Conservation (phyloP, 2,888 invertebrate species). For the Ethmia dodecea region DNA sequence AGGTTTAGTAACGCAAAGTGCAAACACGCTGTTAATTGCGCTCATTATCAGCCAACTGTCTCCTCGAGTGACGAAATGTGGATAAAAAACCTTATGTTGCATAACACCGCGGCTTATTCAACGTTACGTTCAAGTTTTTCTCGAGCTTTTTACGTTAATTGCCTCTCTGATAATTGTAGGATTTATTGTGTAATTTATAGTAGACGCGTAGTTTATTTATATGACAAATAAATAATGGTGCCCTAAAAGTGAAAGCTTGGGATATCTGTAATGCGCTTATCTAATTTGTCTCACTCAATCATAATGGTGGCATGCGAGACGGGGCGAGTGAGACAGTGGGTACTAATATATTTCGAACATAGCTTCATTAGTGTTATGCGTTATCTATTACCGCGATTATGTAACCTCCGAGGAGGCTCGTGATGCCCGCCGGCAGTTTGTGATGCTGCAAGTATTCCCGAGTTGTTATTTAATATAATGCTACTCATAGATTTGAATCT, state of each 20-base stretch:
- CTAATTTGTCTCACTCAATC: constrained; percentile 68
- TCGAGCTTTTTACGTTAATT: constrained; percentile 15
- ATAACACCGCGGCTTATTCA: constrained; percentile 32
- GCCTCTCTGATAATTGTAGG: constrained; percentile 10
- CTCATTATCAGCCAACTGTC: constrained; percentile 56
- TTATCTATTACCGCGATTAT: constrained; percentile 63
- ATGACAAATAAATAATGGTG: constrained; percentile 24
- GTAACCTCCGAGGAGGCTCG: constrained; percentile 48
- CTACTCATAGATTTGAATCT: too few species aligned
- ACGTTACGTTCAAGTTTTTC: constrained; percentile 20
- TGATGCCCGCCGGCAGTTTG: constrained; percentile 51
- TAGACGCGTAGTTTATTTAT: constrained; percentile 8
- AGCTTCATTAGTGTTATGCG: constrained; percentile 66
- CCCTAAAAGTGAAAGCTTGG: constrained; percentile 62
- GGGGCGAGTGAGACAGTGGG: constrained; percentile 43
- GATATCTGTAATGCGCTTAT: constrained; percentile 50
- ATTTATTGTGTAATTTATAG: constrained; percentile 14
- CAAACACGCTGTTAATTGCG: constrained; percentile 57
- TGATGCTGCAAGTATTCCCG: constrained; percentile 7
- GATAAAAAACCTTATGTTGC: constrained; percentile 51
- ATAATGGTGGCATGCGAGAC: constrained; percentile 36
- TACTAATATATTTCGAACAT: constrained; percentile 65
- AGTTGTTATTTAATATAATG: constrained; percentile 1
- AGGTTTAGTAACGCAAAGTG: constrained; percentile 41
- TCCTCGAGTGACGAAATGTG: constrained; percentile 55